Evolutionary conservation across 64 coral and sea anemone species (phyloP).

Genomic region (Platygyra sinensis): DNA sequence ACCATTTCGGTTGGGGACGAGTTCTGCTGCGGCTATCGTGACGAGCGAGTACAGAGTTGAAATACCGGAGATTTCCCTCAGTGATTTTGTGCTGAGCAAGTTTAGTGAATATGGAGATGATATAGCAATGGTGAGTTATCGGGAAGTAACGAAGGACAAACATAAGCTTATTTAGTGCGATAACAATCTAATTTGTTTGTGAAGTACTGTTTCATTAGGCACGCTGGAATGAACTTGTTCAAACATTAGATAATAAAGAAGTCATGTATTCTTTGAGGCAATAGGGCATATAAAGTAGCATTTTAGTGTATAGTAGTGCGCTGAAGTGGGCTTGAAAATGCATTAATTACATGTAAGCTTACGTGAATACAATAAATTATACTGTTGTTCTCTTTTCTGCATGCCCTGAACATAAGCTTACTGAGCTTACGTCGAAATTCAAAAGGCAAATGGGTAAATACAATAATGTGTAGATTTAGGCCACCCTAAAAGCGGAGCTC

Average conservation of each 20-base stretch:
- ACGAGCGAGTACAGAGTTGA: constrained; percentile 12
- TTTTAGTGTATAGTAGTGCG: background rate
- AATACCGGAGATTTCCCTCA: constrained; percentile 14
- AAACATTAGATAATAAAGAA: background rate
- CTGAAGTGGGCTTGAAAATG: background rate
- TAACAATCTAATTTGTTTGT: background rate
- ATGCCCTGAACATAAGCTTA: too few species aligned
- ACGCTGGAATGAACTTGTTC: background rate
- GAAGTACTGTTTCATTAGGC: background rate
- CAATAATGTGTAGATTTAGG: too few species aligned
- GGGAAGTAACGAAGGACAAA: too few species aligned
- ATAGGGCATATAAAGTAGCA: background rate
- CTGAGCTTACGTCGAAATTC: too few species aligned
- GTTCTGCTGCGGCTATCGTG: constrained; percentile 10
- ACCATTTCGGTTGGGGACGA: background rate
- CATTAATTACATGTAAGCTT: background rate
- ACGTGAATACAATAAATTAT: background rate
- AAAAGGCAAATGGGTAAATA: too few species aligned
- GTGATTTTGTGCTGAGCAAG: background rate
- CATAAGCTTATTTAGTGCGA: background rate
- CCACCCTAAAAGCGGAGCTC: too few species aligned
- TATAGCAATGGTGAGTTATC: constrained; percentile 1
- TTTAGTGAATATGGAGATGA: constrained; percentile 15
- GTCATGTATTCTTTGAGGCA: background rate
- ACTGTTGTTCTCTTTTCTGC: too few species aligned